phyloP scores from a whole-genome alignment of 35 echinoderm and acorn worm genomes.

The Lytechinus variegatus region DNA sequence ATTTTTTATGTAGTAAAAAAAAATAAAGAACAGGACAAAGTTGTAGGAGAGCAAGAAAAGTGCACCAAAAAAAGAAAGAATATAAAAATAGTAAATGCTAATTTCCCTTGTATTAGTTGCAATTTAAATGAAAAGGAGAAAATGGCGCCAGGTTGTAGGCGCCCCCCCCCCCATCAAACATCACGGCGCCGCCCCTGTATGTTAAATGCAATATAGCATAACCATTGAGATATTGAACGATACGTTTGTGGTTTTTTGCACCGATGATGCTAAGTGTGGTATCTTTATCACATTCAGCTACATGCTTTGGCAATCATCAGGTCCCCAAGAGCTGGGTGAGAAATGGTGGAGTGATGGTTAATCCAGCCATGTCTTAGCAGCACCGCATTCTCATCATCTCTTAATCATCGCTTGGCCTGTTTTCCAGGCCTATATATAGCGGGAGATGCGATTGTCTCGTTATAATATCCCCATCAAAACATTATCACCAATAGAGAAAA shows the following conservation, averaged over 20 bases:
- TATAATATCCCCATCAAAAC: not conserved
- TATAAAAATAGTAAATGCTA: too few species aligned
- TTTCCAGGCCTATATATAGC: constrained; percentile 10
- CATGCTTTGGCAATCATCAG: constrained; percentile 2
- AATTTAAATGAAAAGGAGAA: too few species aligned
- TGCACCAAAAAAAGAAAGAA: too few species aligned
- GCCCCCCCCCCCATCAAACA: too few species aligned
- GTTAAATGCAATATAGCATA: too few species aligned
- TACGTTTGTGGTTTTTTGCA: not conserved
- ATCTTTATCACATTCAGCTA: not conserved
- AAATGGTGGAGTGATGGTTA: not conserved
- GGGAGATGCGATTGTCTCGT: not conserved
- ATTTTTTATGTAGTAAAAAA: too few species aligned
- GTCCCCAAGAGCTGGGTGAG: not conserved
- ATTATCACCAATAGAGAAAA: not conserved
- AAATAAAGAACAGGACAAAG: too few species aligned
- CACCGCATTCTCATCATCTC: not conserved
- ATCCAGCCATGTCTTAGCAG: not conserved
- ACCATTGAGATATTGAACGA: not conserved
- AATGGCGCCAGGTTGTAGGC: too few species aligned
- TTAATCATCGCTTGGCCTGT: constrained; percentile 1
- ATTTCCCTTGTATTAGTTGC: too few species aligned
- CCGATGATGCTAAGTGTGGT: not conserved
- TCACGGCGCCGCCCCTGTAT: too few species aligned
- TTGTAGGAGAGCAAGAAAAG: too few species aligned